Base-by-base conservation (phyloP, 30 jellyfish, hydroid and myxozoan species). In the Chironex yamaguchii region DNA sequence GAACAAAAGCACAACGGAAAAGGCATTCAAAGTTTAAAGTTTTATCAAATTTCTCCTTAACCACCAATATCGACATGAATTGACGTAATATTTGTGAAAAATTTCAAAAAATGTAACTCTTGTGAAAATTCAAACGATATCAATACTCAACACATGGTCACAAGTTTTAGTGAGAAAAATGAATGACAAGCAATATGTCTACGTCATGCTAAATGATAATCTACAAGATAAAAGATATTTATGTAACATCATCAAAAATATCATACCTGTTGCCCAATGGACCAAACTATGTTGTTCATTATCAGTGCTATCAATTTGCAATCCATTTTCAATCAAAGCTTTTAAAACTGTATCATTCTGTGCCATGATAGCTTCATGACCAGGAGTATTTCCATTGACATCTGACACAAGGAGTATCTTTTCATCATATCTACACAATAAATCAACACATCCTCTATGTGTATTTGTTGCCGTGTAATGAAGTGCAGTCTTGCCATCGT, bases 401-500 rank as follows among this genome's bases (percentile, higher is more conserved):
- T 88, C 97, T 21, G 29, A 27, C n/a, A 69, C 36, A 30, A 70
- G 34, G 36, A 88, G 49, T 0, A 88, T 29, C 51, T 67, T 79
- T 66, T 62, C 42, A 48, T 80, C 73, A 23, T 80, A 84, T 29
- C 34, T 71, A 24, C 97, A 88, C 20, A 88, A 63, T 71, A 88
- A 20, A 1, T 78, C 92, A 3, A 78, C 92, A 79, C 97, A 88
- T 6, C 97, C 97, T 34, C 89, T 53, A 49, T 88, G 97, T 0
- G 97, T 88, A 66, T 88, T 88, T 62, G 82, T 73, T 17, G 86
- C 50, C 11, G 97, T 88, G 34, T 88, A 88, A 49, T 88, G 97
- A 26, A 88, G 63, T 30, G 97, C 97, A 23, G 92, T 73, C 71
- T 88, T 88, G 21, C 97, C 97, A 2, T 88, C 92, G 64, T 54